These are phyloP conservation scores for Hormiphora californensis DNA, from an alignment of 37 sponge, comb jelly and placozoan species.

Conservation along the genomic window DNA sequence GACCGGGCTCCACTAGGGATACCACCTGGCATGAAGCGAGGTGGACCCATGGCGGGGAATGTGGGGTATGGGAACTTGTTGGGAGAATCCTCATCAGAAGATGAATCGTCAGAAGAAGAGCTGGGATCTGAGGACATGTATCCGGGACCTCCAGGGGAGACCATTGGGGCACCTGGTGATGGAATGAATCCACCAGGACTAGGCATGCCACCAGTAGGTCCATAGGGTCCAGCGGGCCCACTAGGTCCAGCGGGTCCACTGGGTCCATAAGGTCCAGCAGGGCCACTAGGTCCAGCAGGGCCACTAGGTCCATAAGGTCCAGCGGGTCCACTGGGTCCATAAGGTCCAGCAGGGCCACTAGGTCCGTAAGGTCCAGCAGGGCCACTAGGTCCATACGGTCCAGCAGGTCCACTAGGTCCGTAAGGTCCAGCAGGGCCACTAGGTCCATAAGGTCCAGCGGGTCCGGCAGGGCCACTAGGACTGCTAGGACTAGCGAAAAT, in stretches of 20 bases:
- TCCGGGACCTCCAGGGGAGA: constrained; percentile 16
- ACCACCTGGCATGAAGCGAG: background rate
- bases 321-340: background rate
- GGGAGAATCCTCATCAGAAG: constrained; percentile 16
- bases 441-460: background rate
- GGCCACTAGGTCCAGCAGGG: background rate
- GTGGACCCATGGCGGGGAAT: background rate
- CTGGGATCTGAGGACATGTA: constrained; percentile 31
- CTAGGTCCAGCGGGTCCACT: background rate
- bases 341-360: background rate
- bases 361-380: background rate
- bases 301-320: constrained; percentile 24
- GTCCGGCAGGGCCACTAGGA: background rate
- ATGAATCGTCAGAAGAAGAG: background rate
- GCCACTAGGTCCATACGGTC: background rate
- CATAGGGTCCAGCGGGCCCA: background rate
- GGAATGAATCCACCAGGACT: background rate
- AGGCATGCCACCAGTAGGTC: too few species aligned
- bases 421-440: background rate
- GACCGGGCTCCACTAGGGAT: background rate
- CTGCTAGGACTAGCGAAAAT: background rate
- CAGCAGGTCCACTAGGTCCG: background rate
- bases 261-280: background rate
- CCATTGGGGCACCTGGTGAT: background rate
- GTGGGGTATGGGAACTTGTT: constrained; percentile 3